A percentile compares a stretch with the other conserved stretches of the same genome.
These are phyloP conservation scores for Anguilla anguilla DNA, from an alignment of 2,797 vertebrate genomes.

Conservation along the genomic window DNA sequence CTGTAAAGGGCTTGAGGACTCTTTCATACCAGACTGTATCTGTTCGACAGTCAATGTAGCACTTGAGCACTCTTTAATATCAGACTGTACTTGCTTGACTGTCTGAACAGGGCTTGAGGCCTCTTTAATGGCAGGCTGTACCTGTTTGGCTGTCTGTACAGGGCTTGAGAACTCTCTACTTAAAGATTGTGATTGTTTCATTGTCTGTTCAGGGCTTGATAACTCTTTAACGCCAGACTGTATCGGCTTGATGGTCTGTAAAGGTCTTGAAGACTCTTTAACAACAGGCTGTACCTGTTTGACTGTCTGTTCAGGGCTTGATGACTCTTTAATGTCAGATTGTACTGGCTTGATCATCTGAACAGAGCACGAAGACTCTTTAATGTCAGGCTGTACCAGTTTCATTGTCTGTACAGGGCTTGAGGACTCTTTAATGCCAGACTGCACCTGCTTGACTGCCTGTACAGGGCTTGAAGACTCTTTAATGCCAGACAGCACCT, in stretches of 20 bases:
- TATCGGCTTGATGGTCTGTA: neutral
- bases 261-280: neutral
- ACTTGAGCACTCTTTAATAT: neutral
- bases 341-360: neutral
- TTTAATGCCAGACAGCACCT: too few relatives aligned
- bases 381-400: neutral
- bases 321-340: neutral
- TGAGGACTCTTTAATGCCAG: neutral
- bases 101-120: neutral
- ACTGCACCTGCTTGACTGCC: too few relatives aligned
- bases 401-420: neutral
- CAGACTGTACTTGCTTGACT: constrained; percentile 44
- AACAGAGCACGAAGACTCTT: neutral
- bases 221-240: neutral
- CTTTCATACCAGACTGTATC: neutral
- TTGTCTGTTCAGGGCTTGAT: neutral
- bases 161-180: neutral
- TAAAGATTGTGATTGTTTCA: neutral
- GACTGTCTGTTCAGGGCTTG: neutral
- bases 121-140: constrained; percentile 16
- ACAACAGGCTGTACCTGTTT: neutral
- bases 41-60: neutral
- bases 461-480: neutral
- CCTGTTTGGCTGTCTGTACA: too few relatives aligned
- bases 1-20: neutral